Conservation (phyloP, 2,888 invertebrate species). For the Coelinius sp. region DNA sequence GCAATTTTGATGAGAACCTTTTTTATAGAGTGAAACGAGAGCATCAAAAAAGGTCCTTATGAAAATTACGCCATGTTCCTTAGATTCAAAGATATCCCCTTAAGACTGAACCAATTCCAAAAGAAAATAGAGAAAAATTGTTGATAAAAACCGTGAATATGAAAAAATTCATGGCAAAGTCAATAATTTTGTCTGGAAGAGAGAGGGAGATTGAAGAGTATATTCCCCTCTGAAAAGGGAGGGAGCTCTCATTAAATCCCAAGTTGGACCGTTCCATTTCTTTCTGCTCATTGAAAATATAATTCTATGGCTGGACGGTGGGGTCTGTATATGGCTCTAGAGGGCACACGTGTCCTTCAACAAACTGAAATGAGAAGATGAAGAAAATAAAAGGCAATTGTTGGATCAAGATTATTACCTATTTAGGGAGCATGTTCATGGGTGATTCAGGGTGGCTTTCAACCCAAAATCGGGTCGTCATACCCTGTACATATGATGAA, state of each 20-base stretch:
- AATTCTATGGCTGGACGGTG: conserved; percentile 54
- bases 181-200: conserved; percentile 40
- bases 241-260: conserved; percentile 63
- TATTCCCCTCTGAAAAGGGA: conserved; percentile 51
- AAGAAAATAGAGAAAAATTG: no score
- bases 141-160: no score
- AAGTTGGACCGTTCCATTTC: conserved; percentile 45
- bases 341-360: conserved; percentile 8
- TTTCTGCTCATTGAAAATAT: conserved; percentile 59
- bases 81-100: no score
- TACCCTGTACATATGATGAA: no score
- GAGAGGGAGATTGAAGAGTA: conserved; percentile 18
- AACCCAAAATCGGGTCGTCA: no score
- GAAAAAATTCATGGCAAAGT: conserved; percentile 31
- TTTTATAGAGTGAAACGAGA: no score
- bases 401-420: conserved; percentile 1
- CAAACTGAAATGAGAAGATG: neutral
- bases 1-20: no score
- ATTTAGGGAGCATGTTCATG: neutral
- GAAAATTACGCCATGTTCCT: no score
- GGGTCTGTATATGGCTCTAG: neutral
- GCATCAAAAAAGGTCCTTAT: no score
- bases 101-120: no score
- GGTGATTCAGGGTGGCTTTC: neutral
- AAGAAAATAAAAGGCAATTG: conserved; percentile 1